Base-by-base conservation (phyloP, 2,797 vertebrate species). In the Pangasius larnaudii region DNA sequence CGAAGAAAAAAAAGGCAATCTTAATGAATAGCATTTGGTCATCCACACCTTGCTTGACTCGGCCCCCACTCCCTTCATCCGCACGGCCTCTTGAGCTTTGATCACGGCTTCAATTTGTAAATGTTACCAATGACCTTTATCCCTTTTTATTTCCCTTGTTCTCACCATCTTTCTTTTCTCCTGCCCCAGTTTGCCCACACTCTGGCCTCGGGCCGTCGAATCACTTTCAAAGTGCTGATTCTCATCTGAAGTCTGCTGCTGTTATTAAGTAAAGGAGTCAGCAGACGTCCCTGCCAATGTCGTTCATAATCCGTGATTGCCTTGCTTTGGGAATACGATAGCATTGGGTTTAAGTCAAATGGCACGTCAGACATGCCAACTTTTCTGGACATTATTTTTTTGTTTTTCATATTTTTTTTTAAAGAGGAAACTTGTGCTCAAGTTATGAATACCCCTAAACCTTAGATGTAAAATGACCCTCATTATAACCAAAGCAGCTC, bases 211-310 rank as follows among this genome's bases (percentile, higher is more conserved):
- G 96, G 97, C 96, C 95, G 95, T 92, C 91, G 92, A 96, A 94
- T 96, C 92, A 89, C 94, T 97, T 98, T 97, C 96, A 97, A 96
- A 97, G 96, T 95, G 94, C 93, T 74, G 46, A 95, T 96, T 96
- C 96, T 97, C 97, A 95, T 96, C 96, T 97, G 96, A 96, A 96
- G 96, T 95, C 93, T 94, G 94, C 96, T 96, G 95, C 95, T 96
- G 96, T 97, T 97, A 96, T 93, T 93, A 92, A 93, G 92, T 89
- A 82, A 89, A 91, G 90, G 89, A 92, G 90, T 89, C 87, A 33
- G 88, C 87, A 77, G 88, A 89, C 80, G 90, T 91, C 89, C 88
- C 49, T 67, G 59, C 85, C 85, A 72, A 90, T 86, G 88, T 69
- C 79, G 89, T 86, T 67, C 30, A 84, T 89, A 90, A 90, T 91